phyloP scores from a whole-genome alignment of 2,113 vertebrate genomes.

The Damaliscus lunatus region DNA sequence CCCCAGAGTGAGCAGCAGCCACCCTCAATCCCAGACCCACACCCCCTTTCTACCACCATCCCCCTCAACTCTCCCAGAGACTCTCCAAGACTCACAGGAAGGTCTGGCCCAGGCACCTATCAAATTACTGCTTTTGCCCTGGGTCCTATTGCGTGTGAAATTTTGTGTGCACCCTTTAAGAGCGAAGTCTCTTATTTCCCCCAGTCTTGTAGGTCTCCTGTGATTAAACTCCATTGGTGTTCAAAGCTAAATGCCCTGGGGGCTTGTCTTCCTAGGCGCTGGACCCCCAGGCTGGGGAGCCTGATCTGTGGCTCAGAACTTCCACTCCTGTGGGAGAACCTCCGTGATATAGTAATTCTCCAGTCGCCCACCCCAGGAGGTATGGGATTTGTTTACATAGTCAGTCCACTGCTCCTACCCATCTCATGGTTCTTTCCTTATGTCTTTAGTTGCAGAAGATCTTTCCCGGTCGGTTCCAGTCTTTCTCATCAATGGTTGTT shows the following conservation, averaged over 20 bases:
- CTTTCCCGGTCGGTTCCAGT: not conserved
- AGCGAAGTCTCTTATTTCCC: not conserved
- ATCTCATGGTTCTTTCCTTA: not conserved
- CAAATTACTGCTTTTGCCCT: not conserved
- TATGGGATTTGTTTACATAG: not conserved
- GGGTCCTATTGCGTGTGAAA: not conserved
- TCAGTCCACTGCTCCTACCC: not conserved
- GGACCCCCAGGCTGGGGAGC: not conserved
- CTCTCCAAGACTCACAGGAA: not conserved
- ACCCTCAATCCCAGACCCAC: not conserved
- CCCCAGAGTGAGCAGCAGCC: not conserved
- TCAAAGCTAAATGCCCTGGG: not conserved
- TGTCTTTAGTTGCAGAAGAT: not conserved
- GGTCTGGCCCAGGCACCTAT: not conserved
- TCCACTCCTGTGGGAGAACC: not conserved
- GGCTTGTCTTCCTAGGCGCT: not conserved
- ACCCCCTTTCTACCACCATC: not conserved
- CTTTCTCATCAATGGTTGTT: not conserved
- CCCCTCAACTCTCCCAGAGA: not conserved
- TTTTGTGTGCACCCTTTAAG: not conserved
- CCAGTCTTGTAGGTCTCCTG: not conserved
- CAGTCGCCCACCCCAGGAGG: not conserved
- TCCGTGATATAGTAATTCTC: not conserved
- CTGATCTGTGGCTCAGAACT: not conserved
- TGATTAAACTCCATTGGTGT: not conserved